Conservation (phyloP, 2,113 vertebrate genomes). For the Eudyptes chrysolophus region DNA sequence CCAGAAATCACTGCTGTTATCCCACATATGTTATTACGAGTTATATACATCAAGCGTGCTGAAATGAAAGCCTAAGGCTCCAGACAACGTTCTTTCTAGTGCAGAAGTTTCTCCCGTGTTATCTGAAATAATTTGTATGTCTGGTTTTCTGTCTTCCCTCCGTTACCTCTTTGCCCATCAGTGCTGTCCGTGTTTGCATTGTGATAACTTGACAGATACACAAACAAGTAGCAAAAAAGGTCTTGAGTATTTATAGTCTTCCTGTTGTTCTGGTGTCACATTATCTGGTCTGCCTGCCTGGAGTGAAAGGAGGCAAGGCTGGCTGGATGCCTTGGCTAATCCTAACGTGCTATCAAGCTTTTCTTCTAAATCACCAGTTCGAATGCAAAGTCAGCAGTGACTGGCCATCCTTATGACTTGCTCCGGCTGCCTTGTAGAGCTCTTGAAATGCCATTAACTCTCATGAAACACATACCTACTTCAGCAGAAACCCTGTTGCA, state of each 20-base stretch:
- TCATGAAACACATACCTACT: not conserved
- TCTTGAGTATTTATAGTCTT: not conserved
- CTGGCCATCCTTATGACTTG: not conserved
- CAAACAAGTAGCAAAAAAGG: not conserved
- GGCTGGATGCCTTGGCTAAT: not conserved
- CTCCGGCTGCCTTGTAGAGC: not conserved
- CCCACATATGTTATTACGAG: not conserved
- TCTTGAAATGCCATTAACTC: not conserved
- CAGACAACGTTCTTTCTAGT: not conserved
- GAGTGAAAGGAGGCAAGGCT: not conserved
- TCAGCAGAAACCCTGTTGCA: not conserved
- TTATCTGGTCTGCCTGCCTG: not conserved
- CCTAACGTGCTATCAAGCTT: not conserved
- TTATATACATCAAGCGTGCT: not conserved
- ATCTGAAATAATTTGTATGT: not conserved
- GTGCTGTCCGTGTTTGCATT: not conserved
- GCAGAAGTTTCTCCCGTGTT: not conserved
- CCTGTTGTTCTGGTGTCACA: not conserved
- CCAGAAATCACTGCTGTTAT: conserved; percentile 27
- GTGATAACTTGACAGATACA: conserved; percentile 3
- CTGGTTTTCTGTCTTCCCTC: conserved; percentile 25
- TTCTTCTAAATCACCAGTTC: not conserved
- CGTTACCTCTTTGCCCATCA: not conserved
- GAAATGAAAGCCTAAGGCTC: conserved; percentile 15
- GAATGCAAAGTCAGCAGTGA: not conserved